Conservation (phyloP, 2,888 invertebrate species). For the Caenorhabditis zanzibari region DNA sequence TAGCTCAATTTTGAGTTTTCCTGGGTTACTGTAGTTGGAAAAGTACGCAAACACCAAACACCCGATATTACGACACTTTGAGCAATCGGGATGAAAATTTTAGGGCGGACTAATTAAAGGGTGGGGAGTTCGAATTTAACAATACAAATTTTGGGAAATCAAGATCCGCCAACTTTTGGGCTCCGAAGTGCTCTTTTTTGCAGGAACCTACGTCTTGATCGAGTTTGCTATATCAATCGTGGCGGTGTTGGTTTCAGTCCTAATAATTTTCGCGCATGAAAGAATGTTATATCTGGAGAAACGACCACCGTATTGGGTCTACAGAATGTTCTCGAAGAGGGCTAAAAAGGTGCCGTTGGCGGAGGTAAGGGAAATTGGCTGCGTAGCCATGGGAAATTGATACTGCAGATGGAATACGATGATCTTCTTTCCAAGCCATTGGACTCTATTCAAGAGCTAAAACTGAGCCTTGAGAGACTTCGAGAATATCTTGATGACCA, state of each 20-base stretch:
- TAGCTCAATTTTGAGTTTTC: no score
- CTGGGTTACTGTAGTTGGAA: no score
- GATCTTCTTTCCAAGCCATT: slow-evolving; percentile 67
- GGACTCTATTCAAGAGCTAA: slow-evolving; percentile 69
- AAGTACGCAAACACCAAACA: no score
- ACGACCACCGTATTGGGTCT: slow-evolving; percentile 66
- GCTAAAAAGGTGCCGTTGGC: slow-evolving; percentile 27
- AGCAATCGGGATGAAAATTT: no score
- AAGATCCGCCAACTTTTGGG: no score
- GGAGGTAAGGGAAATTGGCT: slow-evolving; percentile 46
- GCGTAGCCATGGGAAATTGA: no score
- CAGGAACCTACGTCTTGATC: slow-evolving; percentile 73
- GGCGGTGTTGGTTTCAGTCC: slow-evolving; percentile 72
- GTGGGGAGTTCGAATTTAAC: no score
- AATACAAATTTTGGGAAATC: no score
- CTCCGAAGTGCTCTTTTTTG: not conserved
- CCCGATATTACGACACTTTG: no score
- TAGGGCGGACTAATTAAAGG: no score
- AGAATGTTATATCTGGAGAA: slow-evolving; percentile 69
- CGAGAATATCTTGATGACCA: slow-evolving; percentile 67
- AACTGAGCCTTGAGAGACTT: slow-evolving; percentile 69
- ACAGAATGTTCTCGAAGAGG: slow-evolving; percentile 63
- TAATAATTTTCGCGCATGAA: slow-evolving; percentile 74
- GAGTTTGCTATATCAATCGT: slow-evolving; percentile 73
- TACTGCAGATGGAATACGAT: slow-evolving; percentile 68